phyloP scores from a whole-genome alignment of 2,113 vertebrate species.

The Phoxinus phoxinus region DNA sequence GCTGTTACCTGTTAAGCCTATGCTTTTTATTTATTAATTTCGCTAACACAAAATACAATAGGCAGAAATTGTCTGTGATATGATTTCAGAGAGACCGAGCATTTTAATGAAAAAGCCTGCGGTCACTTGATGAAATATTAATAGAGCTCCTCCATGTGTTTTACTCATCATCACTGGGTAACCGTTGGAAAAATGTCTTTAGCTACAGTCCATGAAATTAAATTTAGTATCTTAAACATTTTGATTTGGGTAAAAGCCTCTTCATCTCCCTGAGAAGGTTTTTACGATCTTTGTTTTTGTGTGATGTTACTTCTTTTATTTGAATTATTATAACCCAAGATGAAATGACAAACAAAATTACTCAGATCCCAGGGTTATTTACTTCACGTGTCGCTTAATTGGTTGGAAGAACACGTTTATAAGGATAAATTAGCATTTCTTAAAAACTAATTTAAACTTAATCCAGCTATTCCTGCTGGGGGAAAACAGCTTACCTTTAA shows the following conservation, averaged over 20 bases:
- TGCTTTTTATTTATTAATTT: conserved; percentile 14
- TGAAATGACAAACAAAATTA: background rate
- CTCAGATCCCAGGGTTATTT: background rate
- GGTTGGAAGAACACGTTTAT: background rate
- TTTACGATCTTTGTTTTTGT: background rate
- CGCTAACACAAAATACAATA: background rate
- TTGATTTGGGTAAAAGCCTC: background rate
- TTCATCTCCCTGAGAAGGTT: background rate
- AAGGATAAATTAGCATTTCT: background rate
- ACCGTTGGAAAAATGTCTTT: conserved; percentile 1
- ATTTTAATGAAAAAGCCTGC: conserved; percentile 14
- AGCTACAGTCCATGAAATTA: background rate
- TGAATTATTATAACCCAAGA: background rate
- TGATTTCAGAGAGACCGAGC: background rate
- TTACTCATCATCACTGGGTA: background rate
- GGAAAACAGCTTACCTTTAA: too few relatives aligned
- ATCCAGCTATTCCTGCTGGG: background rate
- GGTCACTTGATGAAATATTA: conserved; percentile 23
- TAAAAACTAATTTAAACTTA: background rate
- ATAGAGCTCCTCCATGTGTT: conserved; percentile 6
- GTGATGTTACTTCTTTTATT: background rate
- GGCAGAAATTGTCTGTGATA: background rate
- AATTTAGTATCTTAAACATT: conserved; percentile 1
- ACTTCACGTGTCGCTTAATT: background rate
- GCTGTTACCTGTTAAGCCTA: background rate